Percentiles rank a stretch among this genome's conserved stretches.
Evolutionary conservation across 2,797 vertebrate species (phyloP).

Genomic region (Schizopygopsis malacanthus): DNA sequence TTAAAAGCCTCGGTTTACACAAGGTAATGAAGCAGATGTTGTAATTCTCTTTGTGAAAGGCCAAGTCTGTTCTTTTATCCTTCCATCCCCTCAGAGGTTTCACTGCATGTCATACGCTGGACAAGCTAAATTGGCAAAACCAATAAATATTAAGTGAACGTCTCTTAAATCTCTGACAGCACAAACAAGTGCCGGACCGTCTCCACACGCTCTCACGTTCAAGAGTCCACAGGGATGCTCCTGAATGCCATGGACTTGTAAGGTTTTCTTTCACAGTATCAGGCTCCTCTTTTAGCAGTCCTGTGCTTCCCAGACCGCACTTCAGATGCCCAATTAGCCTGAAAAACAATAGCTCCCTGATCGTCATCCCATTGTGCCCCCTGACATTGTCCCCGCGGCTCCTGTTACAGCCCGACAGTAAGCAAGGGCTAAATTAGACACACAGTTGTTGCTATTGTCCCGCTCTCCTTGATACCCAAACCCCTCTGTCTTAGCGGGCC

Average conservation of each 20-base stretch:
- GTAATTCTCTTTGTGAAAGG: constrained; percentile 55
- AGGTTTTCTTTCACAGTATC: constrained; percentile 77
- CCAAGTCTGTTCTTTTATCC: constrained; percentile 50
- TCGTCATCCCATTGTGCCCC: constrained; percentile 80
- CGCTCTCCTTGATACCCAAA: constrained; percentile 78
- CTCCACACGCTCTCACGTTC: constrained; percentile 60
- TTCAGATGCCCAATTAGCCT: constrained; percentile 81
- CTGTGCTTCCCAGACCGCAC: constrained; percentile 60
- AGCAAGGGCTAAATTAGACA: constrained; percentile 85
- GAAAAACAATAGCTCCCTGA: constrained; percentile 87
- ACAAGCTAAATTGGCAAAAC: constrained; percentile 64
- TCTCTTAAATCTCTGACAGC: constrained; percentile 67
- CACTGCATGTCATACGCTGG: constrained; percentile 55
- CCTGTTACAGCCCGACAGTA: constrained; percentile 82
- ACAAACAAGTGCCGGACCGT: constrained; percentile 72
- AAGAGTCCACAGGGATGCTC: constrained; percentile 68
- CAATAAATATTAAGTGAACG: constrained; percentile 69
- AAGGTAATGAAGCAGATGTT: constrained; percentile 46
- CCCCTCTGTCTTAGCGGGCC: constrained; percentile 60
- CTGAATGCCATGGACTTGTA: constrained; percentile 84
- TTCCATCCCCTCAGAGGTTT: constrained; percentile 56
- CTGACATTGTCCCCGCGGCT: constrained; percentile 76
- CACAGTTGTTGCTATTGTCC: constrained; percentile 86
- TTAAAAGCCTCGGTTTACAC: constrained; percentile 40
- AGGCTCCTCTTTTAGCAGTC: constrained; percentile 79